A percentile compares a stretch with the other conserved stretches of the same genome.
phyloP scores from a whole-genome alignment of 1,140 invertebrate species.

The Hyphantria cunea region DNA sequence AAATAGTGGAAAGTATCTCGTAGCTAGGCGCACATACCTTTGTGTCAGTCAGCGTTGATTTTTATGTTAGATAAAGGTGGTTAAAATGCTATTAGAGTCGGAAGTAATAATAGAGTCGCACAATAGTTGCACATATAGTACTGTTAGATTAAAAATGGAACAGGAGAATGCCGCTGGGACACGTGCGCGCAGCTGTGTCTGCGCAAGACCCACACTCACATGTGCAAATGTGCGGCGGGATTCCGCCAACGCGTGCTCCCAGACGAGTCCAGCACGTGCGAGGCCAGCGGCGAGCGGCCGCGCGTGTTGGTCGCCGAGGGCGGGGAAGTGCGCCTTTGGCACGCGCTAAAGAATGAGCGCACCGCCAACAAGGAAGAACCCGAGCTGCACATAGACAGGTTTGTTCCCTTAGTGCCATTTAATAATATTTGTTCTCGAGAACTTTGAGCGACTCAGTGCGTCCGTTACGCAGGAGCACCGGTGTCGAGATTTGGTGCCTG shows the following conservation, averaged over 20 bases:
- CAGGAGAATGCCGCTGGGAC: conserved; percentile 84
- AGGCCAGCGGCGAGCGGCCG: conserved; percentile 76
- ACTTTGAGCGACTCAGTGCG: neutral
- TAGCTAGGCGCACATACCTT: no score
- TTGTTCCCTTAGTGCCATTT: neutral
- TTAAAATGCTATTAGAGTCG: no score
- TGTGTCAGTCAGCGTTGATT: no score
- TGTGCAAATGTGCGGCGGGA: conserved; percentile 87
- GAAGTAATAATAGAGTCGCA: no score
- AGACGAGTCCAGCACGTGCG: conserved; percentile 79
- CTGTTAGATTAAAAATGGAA: conserved; percentile 52
- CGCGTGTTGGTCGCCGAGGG: conserved; percentile 44
- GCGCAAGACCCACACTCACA: conserved; percentile 84
- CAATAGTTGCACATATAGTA: neutral
- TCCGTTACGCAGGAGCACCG: neutral
- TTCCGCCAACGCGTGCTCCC: conserved; percentile 80
- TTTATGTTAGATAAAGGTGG: no score
- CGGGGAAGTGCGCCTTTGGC: conserved; percentile 50
- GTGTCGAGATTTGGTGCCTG: neutral
- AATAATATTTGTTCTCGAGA: neutral
- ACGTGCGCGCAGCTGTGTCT: conserved; percentile 90
- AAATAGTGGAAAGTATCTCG: no score
- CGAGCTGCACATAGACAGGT: neutral
- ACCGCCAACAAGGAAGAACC: conserved; percentile 18
- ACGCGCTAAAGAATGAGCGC: conserved; percentile 49